Evolutionary conservation across 2,888 invertebrate genomes (phyloP).

Genomic region (Mimumesa dahlbomi): DNA sequence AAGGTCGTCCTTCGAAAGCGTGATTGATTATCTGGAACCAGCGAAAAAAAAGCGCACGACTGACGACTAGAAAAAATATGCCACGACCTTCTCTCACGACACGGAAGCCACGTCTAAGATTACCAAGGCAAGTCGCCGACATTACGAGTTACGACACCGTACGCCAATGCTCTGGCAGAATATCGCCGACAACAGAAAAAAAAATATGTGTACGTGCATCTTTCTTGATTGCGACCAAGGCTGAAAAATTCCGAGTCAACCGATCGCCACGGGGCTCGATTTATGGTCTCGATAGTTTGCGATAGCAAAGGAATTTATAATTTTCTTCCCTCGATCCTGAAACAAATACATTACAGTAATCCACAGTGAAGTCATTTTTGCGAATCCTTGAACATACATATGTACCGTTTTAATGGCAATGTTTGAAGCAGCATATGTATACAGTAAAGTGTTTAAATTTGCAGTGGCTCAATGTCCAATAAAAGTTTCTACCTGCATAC

Average conservation of each 20-base stretch:
- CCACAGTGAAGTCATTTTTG: background rate
- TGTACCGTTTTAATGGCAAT: too few relatives aligned
- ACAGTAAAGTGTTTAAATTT: conserved; percentile 30
- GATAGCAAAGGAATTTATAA: background rate
- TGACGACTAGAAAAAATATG: conserved; percentile 15
- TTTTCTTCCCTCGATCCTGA: background rate
- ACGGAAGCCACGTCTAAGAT: conserved; percentile 35
- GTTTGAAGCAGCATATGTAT: background rate
- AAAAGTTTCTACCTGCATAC: conserved; percentile 47
- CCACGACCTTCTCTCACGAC: conserved; percentile 21
- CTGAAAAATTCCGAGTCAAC: conserved; percentile 10
- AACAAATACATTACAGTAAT: background rate
- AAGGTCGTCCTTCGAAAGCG: conserved; percentile 8
- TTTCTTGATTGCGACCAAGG: conserved; percentile 41
- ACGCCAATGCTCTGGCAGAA: conserved; percentile 36
- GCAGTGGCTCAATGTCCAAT: conserved; percentile 29
- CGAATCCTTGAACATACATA: too few relatives aligned
- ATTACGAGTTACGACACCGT: conserved; percentile 38
- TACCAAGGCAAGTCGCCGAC: conserved; percentile 38
- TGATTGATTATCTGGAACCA: conserved; percentile 16
- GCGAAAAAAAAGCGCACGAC: background rate
- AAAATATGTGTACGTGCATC: conserved; percentile 14
- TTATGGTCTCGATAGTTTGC: too few relatives aligned
- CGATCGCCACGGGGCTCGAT: background rate
- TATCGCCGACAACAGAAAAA: conserved; percentile 14